Evolutionary conservation across 2,888 invertebrate species (phyloP).

Genomic region (Empis stercorea): DNA sequence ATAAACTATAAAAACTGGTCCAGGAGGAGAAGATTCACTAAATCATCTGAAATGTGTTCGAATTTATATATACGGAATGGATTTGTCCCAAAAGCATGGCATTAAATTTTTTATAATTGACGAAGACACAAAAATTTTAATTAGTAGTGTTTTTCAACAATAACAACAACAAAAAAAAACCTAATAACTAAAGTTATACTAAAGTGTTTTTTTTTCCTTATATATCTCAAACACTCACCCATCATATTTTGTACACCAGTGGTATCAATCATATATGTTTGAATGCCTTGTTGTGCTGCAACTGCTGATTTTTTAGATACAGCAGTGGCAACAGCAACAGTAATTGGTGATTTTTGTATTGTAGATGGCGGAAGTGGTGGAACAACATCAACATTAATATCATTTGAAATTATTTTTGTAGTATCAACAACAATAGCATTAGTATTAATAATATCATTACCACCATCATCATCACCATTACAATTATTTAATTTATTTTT

Average conservation of each 20-base stretch:
- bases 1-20: no score
- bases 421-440: background rate
- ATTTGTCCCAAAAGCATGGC: no score
- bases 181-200: background rate
- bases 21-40: no score
- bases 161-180: no score
- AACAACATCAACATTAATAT: background rate
- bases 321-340: slow-evolving; percentile 3
- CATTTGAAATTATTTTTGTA: background rate
- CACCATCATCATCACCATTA: no score
- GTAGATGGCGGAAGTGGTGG: slow-evolving; percentile 1
- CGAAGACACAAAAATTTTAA: background rate
- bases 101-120: no score
- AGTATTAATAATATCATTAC: no score
- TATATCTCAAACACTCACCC: slow-evolving; percentile 5
- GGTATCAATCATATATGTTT: slow-evolving; percentile 10
- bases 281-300: background rate
- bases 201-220: background rate
- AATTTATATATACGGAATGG: no score
- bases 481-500: no score
- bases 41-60: no score
- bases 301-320: slow-evolving; percentile 1
- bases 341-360: background rate
- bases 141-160: background rate
- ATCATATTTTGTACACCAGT: slow-evolving; percentile 12